These are phyloP conservation scores for Myotis pilosus DNA, from an alignment of 2,797 vertebrate genomes.

Conservation along the genomic window DNA sequence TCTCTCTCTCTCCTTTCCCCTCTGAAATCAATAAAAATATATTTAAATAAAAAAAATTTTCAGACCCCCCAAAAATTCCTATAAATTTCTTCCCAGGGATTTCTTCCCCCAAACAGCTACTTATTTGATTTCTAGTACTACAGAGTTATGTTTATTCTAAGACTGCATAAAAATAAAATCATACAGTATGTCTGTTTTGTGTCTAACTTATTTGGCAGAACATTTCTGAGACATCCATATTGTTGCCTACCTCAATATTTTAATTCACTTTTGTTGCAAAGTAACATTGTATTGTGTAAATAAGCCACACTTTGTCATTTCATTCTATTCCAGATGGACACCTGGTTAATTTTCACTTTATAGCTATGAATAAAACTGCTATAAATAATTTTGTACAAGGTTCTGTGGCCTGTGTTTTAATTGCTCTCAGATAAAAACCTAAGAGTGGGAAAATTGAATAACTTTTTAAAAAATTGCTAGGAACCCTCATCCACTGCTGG, in stretches of 20 bases:
- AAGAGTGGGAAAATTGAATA: neutral
- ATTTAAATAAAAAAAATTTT: no score
- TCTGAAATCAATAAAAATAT: no score
- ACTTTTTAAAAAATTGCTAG: neutral
- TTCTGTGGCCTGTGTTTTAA: neutral
- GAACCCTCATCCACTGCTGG: no score
- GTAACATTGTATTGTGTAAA: neutral
- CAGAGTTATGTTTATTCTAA: neutral
- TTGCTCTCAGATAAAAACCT: neutral
- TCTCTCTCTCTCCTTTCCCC: no score
- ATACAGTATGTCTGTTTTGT: neutral
- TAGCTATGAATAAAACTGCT: neutral
- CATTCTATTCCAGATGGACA: neutral
- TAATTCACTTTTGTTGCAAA: neutral
- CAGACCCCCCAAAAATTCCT: neutral
- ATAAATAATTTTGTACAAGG: neutral
- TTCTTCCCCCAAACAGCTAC: neutral
- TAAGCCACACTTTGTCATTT: neutral
- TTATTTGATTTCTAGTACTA: neutral
- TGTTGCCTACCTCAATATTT: neutral
- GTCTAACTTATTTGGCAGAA: neutral
- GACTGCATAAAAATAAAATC: neutral
- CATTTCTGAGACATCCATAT: neutral
- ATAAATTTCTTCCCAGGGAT: neutral
- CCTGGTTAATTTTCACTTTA: neutral